Evolutionary conservation across 2,113 vertebrate species (phyloP).

Genomic region (human (Homo sapiens)): DNA sequence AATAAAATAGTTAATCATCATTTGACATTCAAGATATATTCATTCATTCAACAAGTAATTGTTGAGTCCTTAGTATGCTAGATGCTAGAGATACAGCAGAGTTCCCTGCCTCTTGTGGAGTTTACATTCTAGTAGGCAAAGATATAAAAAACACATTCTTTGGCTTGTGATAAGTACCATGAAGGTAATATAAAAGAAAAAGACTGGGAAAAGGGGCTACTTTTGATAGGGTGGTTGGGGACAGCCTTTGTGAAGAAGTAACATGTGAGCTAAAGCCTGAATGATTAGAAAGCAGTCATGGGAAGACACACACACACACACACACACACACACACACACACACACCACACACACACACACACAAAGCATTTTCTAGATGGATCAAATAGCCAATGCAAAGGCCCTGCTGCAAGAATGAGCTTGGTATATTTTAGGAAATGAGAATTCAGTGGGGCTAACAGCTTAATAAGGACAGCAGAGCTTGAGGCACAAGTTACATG

Average conservation of each 20-base stretch:
- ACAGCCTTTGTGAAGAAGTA: not conserved
- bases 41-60: conserved; percentile 33
- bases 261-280: not conserved
- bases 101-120: not conserved
- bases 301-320: not conserved
- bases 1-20: conserved; percentile 42
- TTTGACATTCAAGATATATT: not conserved
- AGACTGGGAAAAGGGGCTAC: not conserved
- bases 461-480: not conserved
- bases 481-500: not conserved
- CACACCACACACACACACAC: not conserved
- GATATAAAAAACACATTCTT: not conserved
- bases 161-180: not conserved
- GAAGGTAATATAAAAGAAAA: not conserved
- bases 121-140: not conserved
- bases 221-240: not conserved
- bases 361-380: not conserved
- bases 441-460: not conserved
- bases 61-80: not conserved
- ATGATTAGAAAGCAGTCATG: not conserved
- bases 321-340: not conserved
- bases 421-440: not conserved
- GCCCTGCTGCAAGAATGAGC: not conserved
- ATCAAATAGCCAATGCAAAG: not conserved
- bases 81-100: not conserved